These are phyloP conservation scores for Zele albiditarsus DNA, from an alignment of 2,888 invertebrate genomes.

Conservation along the genomic window DNA sequence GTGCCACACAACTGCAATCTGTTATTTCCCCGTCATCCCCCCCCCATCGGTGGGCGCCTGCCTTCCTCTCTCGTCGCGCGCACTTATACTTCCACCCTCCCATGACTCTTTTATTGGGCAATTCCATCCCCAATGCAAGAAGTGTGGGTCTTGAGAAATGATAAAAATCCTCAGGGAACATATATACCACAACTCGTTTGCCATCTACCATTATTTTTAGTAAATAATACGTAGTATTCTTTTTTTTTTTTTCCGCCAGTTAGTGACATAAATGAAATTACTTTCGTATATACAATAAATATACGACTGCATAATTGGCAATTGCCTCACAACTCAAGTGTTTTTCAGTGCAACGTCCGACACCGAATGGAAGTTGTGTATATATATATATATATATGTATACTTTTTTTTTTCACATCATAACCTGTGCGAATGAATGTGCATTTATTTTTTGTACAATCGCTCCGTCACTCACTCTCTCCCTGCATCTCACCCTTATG, in stretches of 20 bases:
- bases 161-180: slow-evolving; percentile 20
- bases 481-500: background rate
- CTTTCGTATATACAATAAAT: too few relatives aligned
- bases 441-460: background rate
- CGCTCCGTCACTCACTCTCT: background rate
- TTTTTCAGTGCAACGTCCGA: background rate
- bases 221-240: background rate
- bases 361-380: background rate
- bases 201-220: background rate
- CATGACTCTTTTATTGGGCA: slow-evolving; percentile 26
- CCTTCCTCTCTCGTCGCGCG: slow-evolving; percentile 3
- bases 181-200: background rate
- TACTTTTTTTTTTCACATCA: background rate
- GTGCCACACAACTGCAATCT: slow-evolving; percentile 50
- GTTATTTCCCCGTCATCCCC: slow-evolving; percentile 44
- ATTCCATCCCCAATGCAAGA: slow-evolving; percentile 23
- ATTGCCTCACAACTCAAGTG: background rate
- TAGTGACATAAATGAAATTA: background rate
- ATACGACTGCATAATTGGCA: background rate
- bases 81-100: slow-evolving; percentile 12
- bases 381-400: too few relatives aligned
- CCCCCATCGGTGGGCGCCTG: slow-evolving; percentile 19
- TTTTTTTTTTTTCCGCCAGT: background rate
- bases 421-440: background rate
- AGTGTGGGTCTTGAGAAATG: slow-evolving; percentile 21